Evolutionary conservation across 2,888 invertebrate genomes (phyloP), one percentile per base, ranked within the genome.

Genomic region (Pediacus dermestoides): DNA sequence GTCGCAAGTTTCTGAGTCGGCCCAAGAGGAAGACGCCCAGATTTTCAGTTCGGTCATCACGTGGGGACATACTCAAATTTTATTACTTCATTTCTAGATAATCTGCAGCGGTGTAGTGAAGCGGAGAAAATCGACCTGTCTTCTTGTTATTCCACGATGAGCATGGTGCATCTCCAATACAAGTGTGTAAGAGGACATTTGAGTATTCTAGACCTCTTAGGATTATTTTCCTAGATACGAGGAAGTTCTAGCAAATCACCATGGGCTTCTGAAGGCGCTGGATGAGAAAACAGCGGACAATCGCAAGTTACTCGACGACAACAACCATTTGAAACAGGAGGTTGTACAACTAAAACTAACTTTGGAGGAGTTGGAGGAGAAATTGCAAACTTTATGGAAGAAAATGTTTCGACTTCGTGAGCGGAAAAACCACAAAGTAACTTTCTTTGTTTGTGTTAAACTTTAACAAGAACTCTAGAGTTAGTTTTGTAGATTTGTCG

Each of bases 141-240:
- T n/a, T n/a, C n/a, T n/a, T n/a, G n/a, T n/a, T 73, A 72, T 68
- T 74, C 75, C 0, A 73, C 74, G 1, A 71, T 73, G 66, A 76
- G 74, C 57, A 71, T 76, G 46, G 72, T 74, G 4, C 73, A 75
- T 53, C 61, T 77, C 8, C 76, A 76, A 50, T 74, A 73, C 52
- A 74, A 75, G 75, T 76, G 57, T 69, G 71, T 65, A 4, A 37
- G 36, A 13, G 27, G 28, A 16, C n/a, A n/a, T n/a, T n/a, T n/a
- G n/a, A n/a, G n/a, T n/a, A n/a, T n/a, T n/a, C n/a, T n/a, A n/a
- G n/a, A n/a, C n/a, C n/a, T n/a, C n/a, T n/a, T 18, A n/a, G 4
- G 15, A 27, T 28, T 26, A 23, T 13, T n/a, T 7, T 39, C 48
- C 18, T 23, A 66, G 64, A 41, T 64, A 66, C 38, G 67, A 67